Evolutionary conservation across 2,113 vertebrate species (phyloP).

Genomic region (Halichoerus grypus): DNA sequence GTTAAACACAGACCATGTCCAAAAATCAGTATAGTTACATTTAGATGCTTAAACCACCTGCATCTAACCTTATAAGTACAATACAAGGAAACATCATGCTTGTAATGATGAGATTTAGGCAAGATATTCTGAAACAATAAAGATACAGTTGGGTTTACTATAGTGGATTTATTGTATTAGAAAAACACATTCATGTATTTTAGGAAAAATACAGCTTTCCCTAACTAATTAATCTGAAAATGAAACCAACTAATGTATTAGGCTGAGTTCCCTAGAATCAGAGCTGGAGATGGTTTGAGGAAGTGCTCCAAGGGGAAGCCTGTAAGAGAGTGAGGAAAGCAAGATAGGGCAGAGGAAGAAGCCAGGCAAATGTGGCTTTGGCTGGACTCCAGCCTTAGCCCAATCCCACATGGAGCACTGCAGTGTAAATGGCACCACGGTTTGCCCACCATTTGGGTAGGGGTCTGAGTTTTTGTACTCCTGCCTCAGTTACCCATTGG

Average conservation of each 20-base stretch:
- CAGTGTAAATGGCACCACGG: neutral
- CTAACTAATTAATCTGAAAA: neutral
- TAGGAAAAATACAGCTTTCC: neutral
- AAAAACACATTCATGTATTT: neutral
- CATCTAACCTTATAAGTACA: neutral
- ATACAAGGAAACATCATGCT: neutral
- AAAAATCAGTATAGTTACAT: neutral
- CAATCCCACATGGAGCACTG: neutral
- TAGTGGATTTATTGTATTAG: conserved; percentile 3
- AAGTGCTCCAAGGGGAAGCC: neutral
- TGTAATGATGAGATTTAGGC: neutral
- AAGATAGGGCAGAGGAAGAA: neutral
- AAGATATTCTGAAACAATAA: neutral
- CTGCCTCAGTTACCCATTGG: neutral
- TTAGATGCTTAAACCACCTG: neutral
- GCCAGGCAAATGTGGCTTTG: neutral
- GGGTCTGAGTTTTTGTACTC: neutral
- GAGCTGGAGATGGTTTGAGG: neutral
- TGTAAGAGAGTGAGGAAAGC: neutral
- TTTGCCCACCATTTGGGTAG: neutral
- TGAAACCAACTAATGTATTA: neutral
- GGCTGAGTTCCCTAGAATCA: neutral
- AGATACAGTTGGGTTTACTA: neutral
- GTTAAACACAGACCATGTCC: neutral
- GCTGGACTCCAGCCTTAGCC: neutral